Base-by-base conservation (phyloP, 2,113 vertebrate genomes). In the Hoplias malabaricus region DNA sequence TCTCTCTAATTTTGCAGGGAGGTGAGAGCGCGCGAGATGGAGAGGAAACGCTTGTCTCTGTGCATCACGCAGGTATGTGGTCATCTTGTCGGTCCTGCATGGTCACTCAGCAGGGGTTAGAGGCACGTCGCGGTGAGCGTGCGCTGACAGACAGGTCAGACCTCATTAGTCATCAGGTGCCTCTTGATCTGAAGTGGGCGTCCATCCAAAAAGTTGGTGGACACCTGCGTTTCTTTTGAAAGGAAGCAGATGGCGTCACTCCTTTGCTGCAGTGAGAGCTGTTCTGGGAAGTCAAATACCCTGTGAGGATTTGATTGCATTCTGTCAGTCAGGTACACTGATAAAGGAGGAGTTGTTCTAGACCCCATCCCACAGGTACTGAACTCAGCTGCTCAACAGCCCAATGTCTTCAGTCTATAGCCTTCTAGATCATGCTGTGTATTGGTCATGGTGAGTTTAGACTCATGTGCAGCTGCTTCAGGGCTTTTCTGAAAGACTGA, bases 31-130 rank as follows among this genome's bases (percentile, higher is more conserved):
- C 88, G 83, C 82, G 88, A 89, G 84, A 81, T 86, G 54, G 91
- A 91, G 77, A 89, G 89, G 81, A 91, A 85, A 77, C 88, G 90
- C 83, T 88, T 92, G 46, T 88, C 91, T 40, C 89, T 92, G 78
- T 84, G 86, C 80, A 91, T 92, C 61, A 88, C 84, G 84, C 90
- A 92, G 92, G 92, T 93, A 84, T 59, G 62, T 70, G 31, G 29
- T 61, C n/a, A 19, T 6, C 5, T 61, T 8, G 31, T 46, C 14
- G n/a, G 29, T 46, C 67, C 43, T 5, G 16, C 8, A 29, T 27
- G 3, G 29, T 31, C 12, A n/a, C n/a, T n/a, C n/a, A 12, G 8
- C 1, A 9, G 33, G n/a, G n/a, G 43, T 36, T 4, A 54, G 48
- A 25, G 14, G 34, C 48, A 38, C 3, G 42, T 27, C n/a, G n/a